Evolutionary conservation across 1,140 invertebrate species (phyloP), one percentile per base, ranked within the genome.

Genomic region (Argopecten irradians): DNA sequence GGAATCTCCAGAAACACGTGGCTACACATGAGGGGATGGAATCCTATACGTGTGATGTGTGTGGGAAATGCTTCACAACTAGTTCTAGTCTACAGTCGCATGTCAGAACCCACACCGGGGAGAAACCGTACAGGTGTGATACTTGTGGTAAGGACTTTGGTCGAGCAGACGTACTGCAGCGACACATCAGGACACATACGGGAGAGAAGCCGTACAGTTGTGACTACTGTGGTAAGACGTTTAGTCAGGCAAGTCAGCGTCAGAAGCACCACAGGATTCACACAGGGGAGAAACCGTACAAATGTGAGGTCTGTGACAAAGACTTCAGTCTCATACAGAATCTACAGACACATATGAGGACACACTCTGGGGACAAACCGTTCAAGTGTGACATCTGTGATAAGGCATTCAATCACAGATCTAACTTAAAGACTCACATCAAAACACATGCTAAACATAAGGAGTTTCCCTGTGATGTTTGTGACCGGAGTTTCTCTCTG

Each of bases 191-290:
- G 35, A 91, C 91, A 55, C 93, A 93, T 87, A 92, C 92, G 82
- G 93, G 93, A 9, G 92, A 93, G 84, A 91, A 89, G 87, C 92
- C 92, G 9, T 93, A 91, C 55, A 90, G 88, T 39, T 93, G 92
- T 91, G 98, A 98, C 93, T 97, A 97, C 94, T 99, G 98, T 95
- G 98, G 98, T 13, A 97, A 97, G 82, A 97, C 98, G 94, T 99
- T 99, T 94, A 98, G 98, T 86, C 96, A 98, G 41, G 98, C 98
- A 94, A 98, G 98, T 93, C 98, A 98, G 94, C 97, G 96, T 96
- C 97, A 95, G 97, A 97, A 96, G 97, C 97, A 93, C 96, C 96
- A 97, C 91, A 97, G 97, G 94, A 97, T 97, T 5, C 98, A 99
- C 94, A 99, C 98, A 0, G 97, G 97, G 87, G 96, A 97, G 89